Conservation (phyloP, 1,140 invertebrate species). For the Amyelois transitella region DNA sequence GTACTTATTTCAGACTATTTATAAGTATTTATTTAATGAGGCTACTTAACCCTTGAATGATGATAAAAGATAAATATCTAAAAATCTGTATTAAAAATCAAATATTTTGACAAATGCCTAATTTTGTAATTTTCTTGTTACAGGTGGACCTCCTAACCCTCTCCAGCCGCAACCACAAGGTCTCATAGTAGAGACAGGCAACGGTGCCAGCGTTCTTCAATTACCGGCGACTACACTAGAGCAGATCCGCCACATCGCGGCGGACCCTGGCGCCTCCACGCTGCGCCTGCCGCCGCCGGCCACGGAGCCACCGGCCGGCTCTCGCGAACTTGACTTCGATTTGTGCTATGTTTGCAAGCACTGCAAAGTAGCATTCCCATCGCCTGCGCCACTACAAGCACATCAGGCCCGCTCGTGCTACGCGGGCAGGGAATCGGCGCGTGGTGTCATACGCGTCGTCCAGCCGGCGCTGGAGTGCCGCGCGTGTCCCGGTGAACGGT, state of each 20-base stretch:
- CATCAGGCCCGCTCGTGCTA: slow-evolving; percentile 83
- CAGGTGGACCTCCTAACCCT: slow-evolving; percentile 40
- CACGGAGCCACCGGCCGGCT: slow-evolving; percentile 50
- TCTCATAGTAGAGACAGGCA: slow-evolving; percentile 72
- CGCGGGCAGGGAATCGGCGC: slow-evolving; percentile 77
- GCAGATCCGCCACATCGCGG: slow-evolving; percentile 79
- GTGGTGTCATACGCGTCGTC: slow-evolving; percentile 79
- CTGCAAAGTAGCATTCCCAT: slow-evolving; percentile 87
- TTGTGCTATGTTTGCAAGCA: slow-evolving; percentile 90
- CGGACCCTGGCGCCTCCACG: slow-evolving; percentile 79
- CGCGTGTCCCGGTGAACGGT: slow-evolving; percentile 79
- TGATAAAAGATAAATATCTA: too few relatives aligned
- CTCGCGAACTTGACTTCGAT: slow-evolving; percentile 81
- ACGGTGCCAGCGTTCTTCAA: slow-evolving; percentile 78
- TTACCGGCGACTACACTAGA: slow-evolving; percentile 79
- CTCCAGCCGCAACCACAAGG: slow-evolving; percentile 62
- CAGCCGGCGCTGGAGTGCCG: slow-evolving; percentile 83
- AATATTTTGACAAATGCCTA: not conserved
- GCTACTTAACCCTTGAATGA: too few relatives aligned
- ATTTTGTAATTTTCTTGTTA: slow-evolving; percentile 33
- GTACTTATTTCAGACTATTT: too few relatives aligned
- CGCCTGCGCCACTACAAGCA: slow-evolving; percentile 80
- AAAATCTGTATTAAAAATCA: too few relatives aligned
- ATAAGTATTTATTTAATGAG: too few relatives aligned
- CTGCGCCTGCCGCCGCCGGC: slow-evolving; percentile 76